Conservation (phyloP, 2,888 invertebrate species). For the Mimachlamys varia region DNA sequence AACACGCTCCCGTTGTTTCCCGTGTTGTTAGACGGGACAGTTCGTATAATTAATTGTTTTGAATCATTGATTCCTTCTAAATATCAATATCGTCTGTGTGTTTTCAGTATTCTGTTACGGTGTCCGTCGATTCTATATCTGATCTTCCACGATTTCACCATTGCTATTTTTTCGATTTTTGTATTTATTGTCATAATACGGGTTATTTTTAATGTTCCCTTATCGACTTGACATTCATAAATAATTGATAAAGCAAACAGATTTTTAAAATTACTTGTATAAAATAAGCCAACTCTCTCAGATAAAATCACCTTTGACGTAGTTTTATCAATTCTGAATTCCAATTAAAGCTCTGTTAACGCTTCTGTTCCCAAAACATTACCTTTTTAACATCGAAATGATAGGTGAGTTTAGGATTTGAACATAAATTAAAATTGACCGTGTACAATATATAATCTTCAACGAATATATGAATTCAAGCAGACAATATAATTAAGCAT, state of each 20-base stretch:
- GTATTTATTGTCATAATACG: background rate
- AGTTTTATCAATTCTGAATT: no score
- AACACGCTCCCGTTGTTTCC: background rate
- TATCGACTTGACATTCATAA: background rate
- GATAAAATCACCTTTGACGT: no score
- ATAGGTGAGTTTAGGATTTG: no score
- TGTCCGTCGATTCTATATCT: background rate
- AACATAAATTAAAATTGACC: no score
- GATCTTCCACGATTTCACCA: background rate
- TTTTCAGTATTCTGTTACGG: background rate
- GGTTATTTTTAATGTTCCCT: background rate
- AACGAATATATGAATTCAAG: no score
- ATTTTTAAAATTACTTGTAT: no score
- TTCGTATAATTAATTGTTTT: constrained; percentile 34
- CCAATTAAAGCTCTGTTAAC: no score
- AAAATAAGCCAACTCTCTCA: no score
- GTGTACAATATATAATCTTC: no score
- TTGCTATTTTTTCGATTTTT: background rate
- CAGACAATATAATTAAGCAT: no score
- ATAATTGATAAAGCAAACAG: background rate
- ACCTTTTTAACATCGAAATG: no score
- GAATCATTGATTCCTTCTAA: background rate
- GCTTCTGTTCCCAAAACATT: no score
- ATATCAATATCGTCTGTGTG: background rate
- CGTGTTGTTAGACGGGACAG: background rate